A percentile compares a stretch with the other conserved stretches of the same genome.
phyloP scores from a whole-genome alignment of 2,113 vertebrate genomes.

The Halichoerus grypus region DNA sequence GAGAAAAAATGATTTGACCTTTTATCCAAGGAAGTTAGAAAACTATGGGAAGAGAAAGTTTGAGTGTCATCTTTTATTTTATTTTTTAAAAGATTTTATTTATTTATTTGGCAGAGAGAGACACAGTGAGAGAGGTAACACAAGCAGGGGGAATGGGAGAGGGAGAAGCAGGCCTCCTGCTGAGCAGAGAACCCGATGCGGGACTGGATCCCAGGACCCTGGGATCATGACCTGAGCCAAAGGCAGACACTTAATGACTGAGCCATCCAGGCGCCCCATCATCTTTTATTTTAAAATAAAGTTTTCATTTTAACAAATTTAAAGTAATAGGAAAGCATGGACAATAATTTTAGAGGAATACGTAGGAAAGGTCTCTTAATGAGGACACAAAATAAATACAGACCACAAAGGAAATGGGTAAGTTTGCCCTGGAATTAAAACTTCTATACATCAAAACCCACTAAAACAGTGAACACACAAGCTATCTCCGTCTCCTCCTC shows the following conservation, averaged over 20 bases:
- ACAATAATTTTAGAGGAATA: not conserved
- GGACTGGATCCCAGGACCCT: no score
- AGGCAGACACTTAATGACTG: no score
- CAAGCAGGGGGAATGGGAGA: no score
- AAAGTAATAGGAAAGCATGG: not conserved
- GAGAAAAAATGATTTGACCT: constrained; percentile 12
- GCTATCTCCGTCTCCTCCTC: not conserved
- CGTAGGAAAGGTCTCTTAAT: not conserved
- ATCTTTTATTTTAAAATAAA: constrained; percentile 23
- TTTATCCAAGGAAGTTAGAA: constrained; percentile 44
- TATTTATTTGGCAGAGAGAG: no score
- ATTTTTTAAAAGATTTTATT: not conserved
- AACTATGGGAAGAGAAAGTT: not conserved
- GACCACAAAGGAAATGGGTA: not conserved
- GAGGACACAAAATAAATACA: not conserved
- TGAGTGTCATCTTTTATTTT: not conserved
- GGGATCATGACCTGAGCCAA: no score
- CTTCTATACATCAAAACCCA: not conserved
- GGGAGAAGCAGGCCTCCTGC: no score
- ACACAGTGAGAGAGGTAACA: no score
- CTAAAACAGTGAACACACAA: not conserved
- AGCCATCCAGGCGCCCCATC: no score
- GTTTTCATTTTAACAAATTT: not conserved
- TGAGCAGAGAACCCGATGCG: no score
- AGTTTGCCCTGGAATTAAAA: not conserved